Conservation (phyloP, 2,888 invertebrate species). For the Plagodis pulveraria region DNA sequence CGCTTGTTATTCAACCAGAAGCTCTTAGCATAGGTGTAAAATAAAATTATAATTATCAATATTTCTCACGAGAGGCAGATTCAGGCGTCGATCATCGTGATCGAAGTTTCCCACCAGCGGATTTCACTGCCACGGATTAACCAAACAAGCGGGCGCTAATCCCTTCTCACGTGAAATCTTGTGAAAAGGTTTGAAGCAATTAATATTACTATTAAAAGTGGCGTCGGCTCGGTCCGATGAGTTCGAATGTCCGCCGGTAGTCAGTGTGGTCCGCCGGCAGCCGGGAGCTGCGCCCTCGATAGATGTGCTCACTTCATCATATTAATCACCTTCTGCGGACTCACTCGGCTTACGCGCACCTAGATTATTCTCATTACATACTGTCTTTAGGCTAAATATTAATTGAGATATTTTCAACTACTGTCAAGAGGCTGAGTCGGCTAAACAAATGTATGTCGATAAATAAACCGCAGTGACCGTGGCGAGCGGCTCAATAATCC, state of each 20-base stretch:
- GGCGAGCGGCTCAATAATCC: constrained; percentile 47
- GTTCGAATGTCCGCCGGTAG: constrained; percentile 48
- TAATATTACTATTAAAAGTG: constrained; percentile 65
- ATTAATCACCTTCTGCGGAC: constrained; percentile 74
- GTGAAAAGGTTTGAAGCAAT: constrained; percentile 68
- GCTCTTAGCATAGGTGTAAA: constrained; percentile 41
- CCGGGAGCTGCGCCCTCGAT: constrained; percentile 53
- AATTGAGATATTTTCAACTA: constrained; percentile 81
- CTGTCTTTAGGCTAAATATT: constrained; percentile 82
- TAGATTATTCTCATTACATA: constrained; percentile 75
- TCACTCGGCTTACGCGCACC: constrained; percentile 81
- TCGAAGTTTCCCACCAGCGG: constrained; percentile 60
- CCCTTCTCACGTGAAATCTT: constrained; percentile 72
- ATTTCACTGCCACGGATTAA: constrained; percentile 65
- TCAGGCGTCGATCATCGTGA: constrained; percentile 49
- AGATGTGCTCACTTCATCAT: constrained; percentile 75
- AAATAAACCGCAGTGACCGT: constrained; percentile 55
- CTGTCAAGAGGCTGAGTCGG: constrained; percentile 61
- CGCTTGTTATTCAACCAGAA: constrained; percentile 29
- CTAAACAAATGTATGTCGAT: constrained; percentile 65
- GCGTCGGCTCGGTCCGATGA: constrained; percentile 46
- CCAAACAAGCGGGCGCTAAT: constrained; percentile 73
- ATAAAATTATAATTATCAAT: constrained; percentile 30
- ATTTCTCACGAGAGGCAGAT: constrained; percentile 43
- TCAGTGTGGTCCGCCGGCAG: constrained; percentile 64